Percentiles rank a stretch among this genome's conserved stretches.
Evolutionary conservation across 2,113 vertebrate species (phyloP).

Genomic region (Trichechus manatus): DNA sequence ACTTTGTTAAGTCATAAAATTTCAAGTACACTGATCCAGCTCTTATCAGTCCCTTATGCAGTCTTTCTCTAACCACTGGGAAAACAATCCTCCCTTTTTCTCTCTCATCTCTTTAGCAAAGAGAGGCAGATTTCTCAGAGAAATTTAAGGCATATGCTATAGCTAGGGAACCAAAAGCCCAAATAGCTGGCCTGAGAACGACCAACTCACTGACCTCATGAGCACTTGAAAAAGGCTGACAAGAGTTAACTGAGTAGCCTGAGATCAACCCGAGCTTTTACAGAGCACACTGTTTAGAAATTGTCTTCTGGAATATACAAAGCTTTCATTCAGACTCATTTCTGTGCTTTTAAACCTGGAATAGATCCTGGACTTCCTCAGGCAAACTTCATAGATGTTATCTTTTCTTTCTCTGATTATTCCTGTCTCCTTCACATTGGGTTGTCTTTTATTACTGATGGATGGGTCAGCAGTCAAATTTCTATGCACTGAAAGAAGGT

Average conservation of each 20-base stretch:
- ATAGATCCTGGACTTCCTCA: conserved; percentile 70
- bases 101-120: conserved; percentile 34
- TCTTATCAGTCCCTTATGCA: not conserved
- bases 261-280: conserved; percentile 42
- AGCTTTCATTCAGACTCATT: conserved; percentile 76
- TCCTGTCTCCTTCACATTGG: conserved; percentile 68
- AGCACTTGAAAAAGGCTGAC: conserved; percentile 24
- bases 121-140: conserved; percentile 25
- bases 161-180: conserved; percentile 24
- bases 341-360: conserved; percentile 70
- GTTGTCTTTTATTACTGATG: conserved; percentile 68
- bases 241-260: conserved; percentile 57
- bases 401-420: conserved; percentile 73
- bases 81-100: conserved; percentile 41
- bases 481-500: conserved; percentile 41
- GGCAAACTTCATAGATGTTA: conserved; percentile 71
- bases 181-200: conserved; percentile 62
- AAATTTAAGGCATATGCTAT: conserved; percentile 41
- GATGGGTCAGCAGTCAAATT: conserved; percentile 54
- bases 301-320: conserved; percentile 71
- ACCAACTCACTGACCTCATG: conserved; percentile 18
- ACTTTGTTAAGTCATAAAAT: not conserved
- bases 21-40: not conserved
- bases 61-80: not conserved
- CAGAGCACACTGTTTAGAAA: conserved; percentile 65